Percentiles rank a stretch among this genome's conserved stretches.
These are phyloP conservation scores for Drosophila borborema DNA, from an alignment of 2,888 invertebrate genomes.

Conservation along the genomic window DNA sequence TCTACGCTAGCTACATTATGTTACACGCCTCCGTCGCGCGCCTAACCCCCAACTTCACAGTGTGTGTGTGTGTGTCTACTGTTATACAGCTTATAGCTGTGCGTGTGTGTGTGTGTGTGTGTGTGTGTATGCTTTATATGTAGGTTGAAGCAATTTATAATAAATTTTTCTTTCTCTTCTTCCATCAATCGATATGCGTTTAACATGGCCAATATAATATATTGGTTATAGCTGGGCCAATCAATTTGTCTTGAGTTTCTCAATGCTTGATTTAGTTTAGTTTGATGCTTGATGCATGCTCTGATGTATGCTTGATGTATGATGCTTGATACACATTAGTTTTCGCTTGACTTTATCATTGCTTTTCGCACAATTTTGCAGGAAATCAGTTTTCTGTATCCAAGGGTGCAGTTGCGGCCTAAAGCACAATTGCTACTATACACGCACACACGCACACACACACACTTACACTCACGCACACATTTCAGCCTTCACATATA, in stretches of 20 bases:
- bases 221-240: constrained; percentile 2
- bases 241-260: not conserved
- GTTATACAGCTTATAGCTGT: constrained; percentile 75
- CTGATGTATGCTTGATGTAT: constrained; percentile 21
- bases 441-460: constrained; percentile 52
- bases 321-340: constrained; percentile 8
- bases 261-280: not conserved
- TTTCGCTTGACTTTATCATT: constrained; percentile 1
- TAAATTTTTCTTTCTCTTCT: constrained; percentile 66
- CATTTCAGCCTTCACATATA: constrained; percentile 27
- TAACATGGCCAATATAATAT: constrained; percentile 30
- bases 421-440: constrained; percentile 65
- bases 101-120: constrained; percentile 63
- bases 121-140: constrained; percentile 71
- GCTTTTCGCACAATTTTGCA: constrained; percentile 61
- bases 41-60: constrained; percentile 36
- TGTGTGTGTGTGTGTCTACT: constrained; percentile 38
- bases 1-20: constrained; percentile 50
- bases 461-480: constrained; percentile 27
- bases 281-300: not conserved
- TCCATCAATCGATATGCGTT: constrained; percentile 79
- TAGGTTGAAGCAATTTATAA: constrained; percentile 83
- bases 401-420: constrained; percentile 77
- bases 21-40: constrained; percentile 39
- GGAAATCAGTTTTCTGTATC: constrained; percentile 83